Percentiles rank a stretch among this genome's conserved stretches.
Conservation (phyloP, 1,140 invertebrate species). For the Macrobrachium nipponense region DNA sequence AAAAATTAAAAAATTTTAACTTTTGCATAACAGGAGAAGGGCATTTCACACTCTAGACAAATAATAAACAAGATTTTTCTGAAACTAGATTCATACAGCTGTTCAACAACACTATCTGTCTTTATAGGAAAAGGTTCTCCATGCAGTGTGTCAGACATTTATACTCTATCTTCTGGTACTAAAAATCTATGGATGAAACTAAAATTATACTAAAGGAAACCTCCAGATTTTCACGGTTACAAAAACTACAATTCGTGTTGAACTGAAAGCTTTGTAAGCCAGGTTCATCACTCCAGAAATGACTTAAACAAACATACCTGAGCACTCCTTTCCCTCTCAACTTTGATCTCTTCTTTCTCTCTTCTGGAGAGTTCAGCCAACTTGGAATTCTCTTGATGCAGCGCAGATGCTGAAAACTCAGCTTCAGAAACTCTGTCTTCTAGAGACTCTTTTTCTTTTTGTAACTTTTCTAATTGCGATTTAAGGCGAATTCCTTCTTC, state of each 20-base stretch:
- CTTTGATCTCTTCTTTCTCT: conserved; percentile 72
- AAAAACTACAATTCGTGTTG: not conserved
- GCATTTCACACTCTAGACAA: no score
- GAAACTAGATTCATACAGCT: no score
- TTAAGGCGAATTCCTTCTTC: conserved; percentile 78
- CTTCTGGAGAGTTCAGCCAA: conserved; percentile 73
- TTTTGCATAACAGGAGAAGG: no score
- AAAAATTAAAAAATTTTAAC: no score
- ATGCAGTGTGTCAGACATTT: not conserved
- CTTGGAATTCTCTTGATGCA: conserved; percentile 72
- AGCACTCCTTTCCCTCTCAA: conserved; percentile 67
- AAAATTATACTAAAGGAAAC: no score
- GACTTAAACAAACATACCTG: conserved; percentile 65
- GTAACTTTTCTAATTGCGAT: conserved; percentile 73
- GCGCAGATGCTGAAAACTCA: conserved; percentile 71
- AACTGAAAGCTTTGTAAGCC: not conserved
- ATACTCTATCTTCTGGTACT: no score
- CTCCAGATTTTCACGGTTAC: no score
- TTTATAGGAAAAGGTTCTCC: not conserved
- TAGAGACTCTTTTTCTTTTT: conserved; percentile 71
- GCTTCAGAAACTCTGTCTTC: conserved; percentile 73
- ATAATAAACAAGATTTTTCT: no score
- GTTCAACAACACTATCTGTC: no score
- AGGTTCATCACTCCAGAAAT: not conserved
- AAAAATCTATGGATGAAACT: no score